Percentiles rank a stretch among this genome's conserved stretches.
Evolutionary conservation across 1,140 invertebrate genomes (phyloP).

Genomic region (Caenorhabditis latens): DNA sequence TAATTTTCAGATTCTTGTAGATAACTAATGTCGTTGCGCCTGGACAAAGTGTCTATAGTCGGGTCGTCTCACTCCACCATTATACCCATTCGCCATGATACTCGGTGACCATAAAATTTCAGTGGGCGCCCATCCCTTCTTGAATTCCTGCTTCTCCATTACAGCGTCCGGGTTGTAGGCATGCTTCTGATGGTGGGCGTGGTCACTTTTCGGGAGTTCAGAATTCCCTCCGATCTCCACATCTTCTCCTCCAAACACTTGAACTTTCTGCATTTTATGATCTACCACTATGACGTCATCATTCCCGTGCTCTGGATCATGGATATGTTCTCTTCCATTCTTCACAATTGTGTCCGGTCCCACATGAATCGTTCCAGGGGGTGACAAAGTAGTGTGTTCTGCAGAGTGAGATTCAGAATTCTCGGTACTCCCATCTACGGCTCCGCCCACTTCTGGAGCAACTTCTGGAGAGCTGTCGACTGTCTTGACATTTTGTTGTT

Average conservation of each 20-base stretch:
- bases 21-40: background rate
- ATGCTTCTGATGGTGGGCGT: background rate
- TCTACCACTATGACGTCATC: background rate
- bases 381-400: background rate
- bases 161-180: background rate
- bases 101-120: constrained; percentile 16
- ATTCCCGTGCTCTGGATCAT: constrained; percentile 22
- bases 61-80: constrained; percentile 20
- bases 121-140: constrained; percentile 8
- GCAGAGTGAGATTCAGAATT: background rate
- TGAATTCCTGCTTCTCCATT: background rate
- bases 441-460: background rate
- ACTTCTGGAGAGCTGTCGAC: constrained; percentile 1
- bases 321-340: background rate
- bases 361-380: background rate
- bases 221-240: constrained; percentile 32
- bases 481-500: background rate
- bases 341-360: background rate
- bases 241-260: background rate
- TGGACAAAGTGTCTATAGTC: background rate
- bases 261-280: background rate
- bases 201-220: background rate
- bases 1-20: too few relatives aligned
- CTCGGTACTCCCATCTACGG: background rate
- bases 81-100: constrained; percentile 16